Conservation (phyloP, 2,113 vertebrate species). For the Mobula birostris region DNA sequence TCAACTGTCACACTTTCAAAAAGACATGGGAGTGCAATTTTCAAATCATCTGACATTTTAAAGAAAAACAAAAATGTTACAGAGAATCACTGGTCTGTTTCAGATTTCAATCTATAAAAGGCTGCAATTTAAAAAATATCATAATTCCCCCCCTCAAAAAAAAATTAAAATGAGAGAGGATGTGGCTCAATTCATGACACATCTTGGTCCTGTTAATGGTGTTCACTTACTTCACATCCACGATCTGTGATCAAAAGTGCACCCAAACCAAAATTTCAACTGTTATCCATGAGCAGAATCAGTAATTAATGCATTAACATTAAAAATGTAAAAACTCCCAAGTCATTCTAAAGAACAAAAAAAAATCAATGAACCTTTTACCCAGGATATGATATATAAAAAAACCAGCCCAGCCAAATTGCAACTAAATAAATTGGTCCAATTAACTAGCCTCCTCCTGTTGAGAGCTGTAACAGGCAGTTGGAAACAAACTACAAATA, state of each 20-base stretch:
- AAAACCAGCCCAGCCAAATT: neutral
- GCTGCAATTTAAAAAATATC: neutral
- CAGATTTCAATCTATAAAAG: neutral
- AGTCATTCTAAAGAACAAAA: neutral
- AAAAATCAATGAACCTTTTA: neutral
- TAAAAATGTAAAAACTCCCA: neutral
- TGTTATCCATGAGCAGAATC: neutral
- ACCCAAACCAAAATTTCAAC: neutral
- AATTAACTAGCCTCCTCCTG: neutral
- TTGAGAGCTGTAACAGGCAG: slow-evolving; percentile 2
- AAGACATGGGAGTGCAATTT: neutral
- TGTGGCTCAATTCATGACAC: neutral
- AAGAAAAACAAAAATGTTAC: neutral
- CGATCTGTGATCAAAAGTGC: neutral
- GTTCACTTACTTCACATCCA: neutral
- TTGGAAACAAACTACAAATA: neutral
- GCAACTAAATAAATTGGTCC: neutral
- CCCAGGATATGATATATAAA: neutral
- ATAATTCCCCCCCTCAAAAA: neutral
- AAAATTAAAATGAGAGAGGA: neutral
- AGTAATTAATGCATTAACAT: neutral
- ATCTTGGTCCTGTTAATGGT: neutral
- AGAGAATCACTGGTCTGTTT: neutral
- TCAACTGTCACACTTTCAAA: no score
- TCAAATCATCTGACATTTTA: neutral